Evolutionary conservation across 2,797 vertebrate species (phyloP).

Genomic region (Neosilurus hyrtlii): DNA sequence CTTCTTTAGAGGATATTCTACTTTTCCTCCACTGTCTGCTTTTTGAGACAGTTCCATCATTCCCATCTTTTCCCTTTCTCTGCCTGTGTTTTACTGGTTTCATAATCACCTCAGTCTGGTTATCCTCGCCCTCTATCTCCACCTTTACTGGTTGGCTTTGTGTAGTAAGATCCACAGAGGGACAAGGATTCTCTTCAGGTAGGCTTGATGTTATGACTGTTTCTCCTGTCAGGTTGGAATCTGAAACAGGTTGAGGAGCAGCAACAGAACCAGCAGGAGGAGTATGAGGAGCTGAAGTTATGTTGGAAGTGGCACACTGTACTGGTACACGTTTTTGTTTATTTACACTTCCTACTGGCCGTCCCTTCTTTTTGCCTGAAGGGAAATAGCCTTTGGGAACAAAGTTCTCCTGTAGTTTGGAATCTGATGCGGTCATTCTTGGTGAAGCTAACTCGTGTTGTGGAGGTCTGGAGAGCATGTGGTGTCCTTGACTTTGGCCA

Average conservation of each 20-base stretch:
- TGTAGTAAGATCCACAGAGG: slow-evolving; percentile 59
- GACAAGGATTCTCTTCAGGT: slow-evolving; percentile 55
- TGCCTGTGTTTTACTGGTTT: slow-evolving; percentile 69
- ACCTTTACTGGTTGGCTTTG: slow-evolving; percentile 69
- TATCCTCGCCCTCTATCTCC: slow-evolving; percentile 71
- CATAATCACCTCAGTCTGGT: slow-evolving; percentile 65
- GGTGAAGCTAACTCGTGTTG: slow-evolving; percentile 68
- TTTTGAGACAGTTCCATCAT: slow-evolving; percentile 53
- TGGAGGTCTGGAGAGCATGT: slow-evolving; percentile 68
- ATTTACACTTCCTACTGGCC: slow-evolving; percentile 96
- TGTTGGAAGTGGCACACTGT: slow-evolving; percentile 55
- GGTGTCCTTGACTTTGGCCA: slow-evolving; percentile 66
- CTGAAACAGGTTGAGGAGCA: slow-evolving; percentile 44
- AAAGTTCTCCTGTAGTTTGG: slow-evolving; percentile 66
- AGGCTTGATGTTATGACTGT: slow-evolving; percentile 45
- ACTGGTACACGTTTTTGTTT: slow-evolving; percentile 88
- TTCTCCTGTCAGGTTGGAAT: slow-evolving; percentile 48
- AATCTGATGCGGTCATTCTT: slow-evolving; percentile 69
- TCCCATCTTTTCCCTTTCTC: slow-evolving; percentile 68
- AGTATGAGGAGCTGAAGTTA: slow-evolving; percentile 51
- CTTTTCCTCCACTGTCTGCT: slow-evolving; percentile 70
- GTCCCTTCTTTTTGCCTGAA: slow-evolving; percentile 97
- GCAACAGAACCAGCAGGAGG: slow-evolving; percentile 47
- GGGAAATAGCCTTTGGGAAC: slow-evolving; percentile 98
- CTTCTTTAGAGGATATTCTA: slow-evolving; percentile 73